Base-by-base conservation (phyloP, 1,140 invertebrate species). In the Dendrolimus kikuchii region DNA sequence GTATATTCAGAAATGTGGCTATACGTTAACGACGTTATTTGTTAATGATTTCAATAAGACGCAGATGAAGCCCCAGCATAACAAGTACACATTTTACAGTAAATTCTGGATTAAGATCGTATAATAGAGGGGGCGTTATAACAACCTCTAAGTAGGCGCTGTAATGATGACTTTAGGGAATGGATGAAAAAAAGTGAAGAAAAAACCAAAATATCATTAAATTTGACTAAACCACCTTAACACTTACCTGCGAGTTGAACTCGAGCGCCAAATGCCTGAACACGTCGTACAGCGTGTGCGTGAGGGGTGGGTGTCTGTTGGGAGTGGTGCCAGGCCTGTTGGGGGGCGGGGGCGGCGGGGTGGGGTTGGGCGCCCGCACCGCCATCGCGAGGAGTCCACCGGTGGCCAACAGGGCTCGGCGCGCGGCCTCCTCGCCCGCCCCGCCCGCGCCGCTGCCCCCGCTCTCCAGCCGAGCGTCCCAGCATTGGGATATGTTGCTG, bases 381-480 rank as follows among this genome's bases (percentile, higher is more conserved):
- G 74, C 73, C 3, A 63, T 55, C 7, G 81, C 74, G 38, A 84
- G 66, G 8, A 75, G 67, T 4, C 69, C 77, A 7, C 73, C 71
- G 0, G 80, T 80, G 44, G 71, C 63, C 5, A 81, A 65, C 4
- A 93, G 90, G 39, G 94, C 81, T 64, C 92, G 91, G 46, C 93
- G 89, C 23, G 95, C 79, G 44, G 89, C 86, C 4, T 94, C 90
- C 84, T 96, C 95, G 89, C 90, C 95, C 92, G 91, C 90, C 38
- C 90, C 89, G 42, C 73, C 73, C 44, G 66, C 66, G 65, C 95
- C 74, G 63, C 94, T 93, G 2, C 94, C 88, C 1, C 93, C 93
- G 62, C 91, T 91, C 70, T 96, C 94, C 39, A 96, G 76, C 46
- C 95, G 90, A 6, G 93, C 90, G 84, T 96, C 95, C 53, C 71